Evolutionary conservation across 2,113 vertebrate genomes (phyloP), one percentile per base, ranked within the genome.

Genomic region (Uria lomvia): DNA sequence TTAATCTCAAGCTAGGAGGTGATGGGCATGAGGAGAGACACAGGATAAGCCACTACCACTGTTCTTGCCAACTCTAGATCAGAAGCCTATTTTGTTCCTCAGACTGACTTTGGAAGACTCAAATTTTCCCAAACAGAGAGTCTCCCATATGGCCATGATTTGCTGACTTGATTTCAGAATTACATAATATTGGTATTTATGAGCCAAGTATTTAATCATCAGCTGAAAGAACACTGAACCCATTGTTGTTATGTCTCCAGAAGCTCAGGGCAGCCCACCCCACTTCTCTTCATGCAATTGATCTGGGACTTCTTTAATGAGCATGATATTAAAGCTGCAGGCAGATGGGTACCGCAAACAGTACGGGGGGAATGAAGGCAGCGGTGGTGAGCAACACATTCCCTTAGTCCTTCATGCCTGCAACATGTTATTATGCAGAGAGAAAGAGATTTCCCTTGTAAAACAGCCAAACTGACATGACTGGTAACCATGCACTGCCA

Each of bases 121-220:
- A 88, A 26, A 73, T 90, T 93, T 91, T 87, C 53, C 63, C 56
- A 50, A 66, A 45, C 8, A 86, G 53, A 89, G 38, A 67, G 18
- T 76, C 85, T 94, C 1, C 7, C 90, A 94, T 88, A 94, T 63
- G 71, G 93, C 71, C 84, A 70, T 22, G 93, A 92, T 96, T 95
- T 94, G 63, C 80, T 93, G 83, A 93, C 65, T 84, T 83, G 75
- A 91, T 84, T 94, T 96, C 36, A 36, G 72, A 92, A 87, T 94
- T 72, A 90, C 56, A 81, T 77, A 96, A 94, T 81, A 96, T 81
- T 92, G 78, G 80, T 74, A 59, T 96, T 96, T 95, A 92, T 88
- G 60, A 81, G 87, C 85, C 90, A 91, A 96, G 86, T 56, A 82
- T 88, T 96, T 96, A 96, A 96, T 88, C 77, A 80, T 43, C 63